Evolutionary conservation across 2,113 vertebrate species (phyloP).

Genomic region (Myotis lucifugus): DNA sequence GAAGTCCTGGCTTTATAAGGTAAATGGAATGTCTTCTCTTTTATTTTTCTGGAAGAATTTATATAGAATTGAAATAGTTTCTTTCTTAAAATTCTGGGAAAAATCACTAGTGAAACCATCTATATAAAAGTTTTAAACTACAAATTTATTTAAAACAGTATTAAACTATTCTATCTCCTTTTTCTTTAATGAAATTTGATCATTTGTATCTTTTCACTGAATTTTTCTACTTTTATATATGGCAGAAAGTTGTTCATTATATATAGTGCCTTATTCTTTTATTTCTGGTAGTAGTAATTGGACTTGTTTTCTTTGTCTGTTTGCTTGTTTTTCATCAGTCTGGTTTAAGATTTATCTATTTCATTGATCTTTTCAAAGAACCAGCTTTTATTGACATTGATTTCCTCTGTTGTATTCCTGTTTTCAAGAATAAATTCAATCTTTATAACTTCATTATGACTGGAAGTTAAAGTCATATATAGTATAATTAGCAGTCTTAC

Average conservation of each 20-base stretch:
- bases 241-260: not conserved
- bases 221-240: not conserved
- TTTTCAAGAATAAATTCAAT: slow-evolving; percentile 7
- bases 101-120: not conserved
- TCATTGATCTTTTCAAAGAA: not conserved
- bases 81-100: not conserved
- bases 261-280: not conserved
- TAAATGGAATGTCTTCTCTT: not conserved
- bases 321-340: not conserved
- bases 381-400: not conserved
- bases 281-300: not conserved
- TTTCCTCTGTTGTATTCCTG: not conserved
- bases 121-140: not conserved
- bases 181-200: not conserved
- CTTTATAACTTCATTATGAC: not conserved
- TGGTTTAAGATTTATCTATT: not conserved
- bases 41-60: not conserved
- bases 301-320: not conserved
- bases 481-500: not conserved
- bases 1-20: not conserved
- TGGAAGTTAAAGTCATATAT: not conserved
- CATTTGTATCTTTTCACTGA: not conserved
- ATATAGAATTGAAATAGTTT: not conserved
- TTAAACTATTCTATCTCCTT: not conserved
- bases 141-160: not conserved